These are phyloP conservation scores for Agrilus planipennis DNA, from an alignment of 1,140 invertebrate species.

Conservation along the genomic window DNA sequence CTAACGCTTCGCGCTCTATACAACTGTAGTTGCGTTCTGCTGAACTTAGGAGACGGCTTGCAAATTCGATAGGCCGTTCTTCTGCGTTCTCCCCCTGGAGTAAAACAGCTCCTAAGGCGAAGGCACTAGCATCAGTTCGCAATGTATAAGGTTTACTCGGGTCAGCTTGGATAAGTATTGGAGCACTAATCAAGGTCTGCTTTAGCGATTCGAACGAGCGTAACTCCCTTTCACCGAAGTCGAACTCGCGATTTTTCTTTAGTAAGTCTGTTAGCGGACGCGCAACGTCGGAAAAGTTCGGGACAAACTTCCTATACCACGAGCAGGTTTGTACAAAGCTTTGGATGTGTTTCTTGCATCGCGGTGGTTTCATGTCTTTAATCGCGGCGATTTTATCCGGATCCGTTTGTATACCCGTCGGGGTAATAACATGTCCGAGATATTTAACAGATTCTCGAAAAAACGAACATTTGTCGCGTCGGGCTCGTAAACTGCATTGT, in stretches of 20 bases:
- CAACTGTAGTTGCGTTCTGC: no score
- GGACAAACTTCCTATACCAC: conserved; percentile 8
- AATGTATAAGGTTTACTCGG: conserved; percentile 12
- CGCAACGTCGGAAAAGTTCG: background rate
- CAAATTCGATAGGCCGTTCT: no score
- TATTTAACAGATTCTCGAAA: background rate
- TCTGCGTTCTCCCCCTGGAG: no score
- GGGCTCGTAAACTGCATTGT: conserved; percentile 31
- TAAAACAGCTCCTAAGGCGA: conserved; percentile 29
- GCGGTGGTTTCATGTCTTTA: background rate
- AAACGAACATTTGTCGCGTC: conserved; percentile 12
- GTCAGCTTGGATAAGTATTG: conserved; percentile 34
- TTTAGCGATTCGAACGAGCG: conserved; percentile 25
- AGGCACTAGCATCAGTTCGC: conserved; percentile 25
- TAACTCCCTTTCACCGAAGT: conserved; percentile 4
- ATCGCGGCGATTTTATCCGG: conserved; percentile 2
- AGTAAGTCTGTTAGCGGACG: conserved; percentile 3
- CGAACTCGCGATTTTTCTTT: conserved; percentile 6
- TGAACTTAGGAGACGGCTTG: no score
- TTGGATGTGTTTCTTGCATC: background rate
- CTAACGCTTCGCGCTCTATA: no score
- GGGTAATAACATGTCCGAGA: conserved; percentile 8
- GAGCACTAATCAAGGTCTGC: conserved; percentile 27
- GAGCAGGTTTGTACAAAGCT: background rate
- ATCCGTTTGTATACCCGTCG: background rate